phyloP scores from a whole-genome alignment of 2,797 vertebrate genomes.

The Gambelia wislizenii region DNA sequence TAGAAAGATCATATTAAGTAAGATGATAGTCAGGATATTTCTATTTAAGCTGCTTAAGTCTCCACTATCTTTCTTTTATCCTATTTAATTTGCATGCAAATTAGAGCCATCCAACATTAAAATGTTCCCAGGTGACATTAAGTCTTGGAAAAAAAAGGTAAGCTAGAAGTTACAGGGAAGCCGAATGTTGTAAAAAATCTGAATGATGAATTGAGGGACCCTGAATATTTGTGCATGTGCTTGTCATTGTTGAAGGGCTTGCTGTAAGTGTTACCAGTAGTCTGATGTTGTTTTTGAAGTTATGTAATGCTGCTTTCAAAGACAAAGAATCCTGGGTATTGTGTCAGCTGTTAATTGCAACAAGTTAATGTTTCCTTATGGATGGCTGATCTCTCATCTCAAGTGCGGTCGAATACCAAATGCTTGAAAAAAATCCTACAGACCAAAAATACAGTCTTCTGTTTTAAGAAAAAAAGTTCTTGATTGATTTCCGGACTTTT shows the following conservation, averaged over 20 bases:
- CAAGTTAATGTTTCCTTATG: conserved; percentile 80
- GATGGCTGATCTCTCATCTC: conserved; percentile 77
- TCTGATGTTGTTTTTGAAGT: conserved; percentile 41
- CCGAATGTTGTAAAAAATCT: background rate
- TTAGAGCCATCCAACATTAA: conserved; percentile 24
- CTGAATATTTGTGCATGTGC: conserved; percentile 33
- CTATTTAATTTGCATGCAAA: conserved; percentile 34
- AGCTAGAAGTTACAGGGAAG: background rate
- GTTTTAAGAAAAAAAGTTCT: conserved; percentile 52
- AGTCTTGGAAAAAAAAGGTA: background rate
- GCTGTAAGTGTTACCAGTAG: conserved; percentile 59
- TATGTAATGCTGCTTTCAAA: conserved; percentile 71
- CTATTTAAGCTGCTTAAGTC: background rate
- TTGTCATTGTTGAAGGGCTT: conserved; percentile 46
- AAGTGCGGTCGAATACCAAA: conserved; percentile 67
- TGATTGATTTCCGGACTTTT: conserved; percentile 63
- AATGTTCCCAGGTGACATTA: background rate
- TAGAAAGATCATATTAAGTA: background rate
- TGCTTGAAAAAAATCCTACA: conserved; percentile 61
- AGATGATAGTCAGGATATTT: background rate
- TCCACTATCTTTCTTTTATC: conserved; percentile 8
- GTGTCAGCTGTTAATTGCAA: conserved; percentile 78
- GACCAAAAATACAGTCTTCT: conserved; percentile 70
- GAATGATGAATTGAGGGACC: conserved; percentile 41
- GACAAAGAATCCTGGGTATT: conserved; percentile 76